A percentile compares a stretch with the other conserved stretches of the same genome.
Conservation (phyloP, 1,140 invertebrate genomes). For the Heterodera carotae region DNA sequence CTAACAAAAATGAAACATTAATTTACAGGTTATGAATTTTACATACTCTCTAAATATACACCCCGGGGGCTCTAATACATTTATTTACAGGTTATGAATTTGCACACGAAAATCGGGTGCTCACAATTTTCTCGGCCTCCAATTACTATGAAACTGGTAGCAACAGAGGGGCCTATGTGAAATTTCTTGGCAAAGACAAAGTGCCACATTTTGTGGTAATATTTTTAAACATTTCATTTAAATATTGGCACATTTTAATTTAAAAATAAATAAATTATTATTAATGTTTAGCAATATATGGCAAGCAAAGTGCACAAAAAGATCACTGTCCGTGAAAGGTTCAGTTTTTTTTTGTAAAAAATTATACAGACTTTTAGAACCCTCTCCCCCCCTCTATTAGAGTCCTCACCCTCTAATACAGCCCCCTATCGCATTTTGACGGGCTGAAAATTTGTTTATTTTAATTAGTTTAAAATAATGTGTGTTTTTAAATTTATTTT, state of each 20-base stretch:
- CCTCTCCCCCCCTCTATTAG: no score
- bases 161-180: slow-evolving; percentile 86
- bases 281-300: slow-evolving; percentile 72
- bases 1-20: no score
- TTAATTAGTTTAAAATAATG: background rate
- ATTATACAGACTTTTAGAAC: no score
- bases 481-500: slow-evolving; percentile 23
- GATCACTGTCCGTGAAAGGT: slow-evolving; percentile 76
- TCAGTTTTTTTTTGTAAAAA: no score
- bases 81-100: slow-evolving; percentile 74
- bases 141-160: slow-evolving; percentile 90
- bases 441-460: background rate
- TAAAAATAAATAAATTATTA: background rate
- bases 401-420: no score
- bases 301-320: slow-evolving; percentile 71
- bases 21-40: no score
- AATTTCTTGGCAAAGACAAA: slow-evolving; percentile 73
- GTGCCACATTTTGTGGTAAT: slow-evolving; percentile 75
- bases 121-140: slow-evolving; percentile 89
- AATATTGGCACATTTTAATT: no score
- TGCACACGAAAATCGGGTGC: slow-evolving; percentile 78
- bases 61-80: no score
- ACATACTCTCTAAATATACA: no score
- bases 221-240: background rate
- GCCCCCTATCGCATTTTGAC: no score